Base-by-base conservation (phyloP, 1,140 invertebrate genomes). In the Asbolus verrucosus region DNA sequence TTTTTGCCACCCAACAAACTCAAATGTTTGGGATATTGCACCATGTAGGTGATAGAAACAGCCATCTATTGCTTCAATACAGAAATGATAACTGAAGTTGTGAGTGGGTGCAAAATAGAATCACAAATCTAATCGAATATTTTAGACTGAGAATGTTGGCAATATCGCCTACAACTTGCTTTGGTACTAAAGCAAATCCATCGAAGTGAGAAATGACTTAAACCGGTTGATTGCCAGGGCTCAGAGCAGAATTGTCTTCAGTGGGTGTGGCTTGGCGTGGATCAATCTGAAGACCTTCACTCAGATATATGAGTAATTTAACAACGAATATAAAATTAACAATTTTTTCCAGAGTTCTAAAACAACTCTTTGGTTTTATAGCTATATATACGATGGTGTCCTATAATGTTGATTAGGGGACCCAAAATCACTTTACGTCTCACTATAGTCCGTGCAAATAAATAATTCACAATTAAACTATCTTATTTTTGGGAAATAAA, bases 261-360 rank as follows among this genome's bases (percentile, higher is more conserved):
- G 46, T 13, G 46, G 46, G 2, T 54, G 9, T 30, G 46, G 46
- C 11, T 54, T 54, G 18, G 46, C 30, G 4, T 54, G 19, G 46
- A 54, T 54, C n/a, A 54, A 54, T 15, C 30, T 54, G 11, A 54
- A 54, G 18, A 54, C 46, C 14, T 54, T 54, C 21, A 54, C 46
- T 11, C 46, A 54, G 21, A 21, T 54, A 14, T n/a, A n/a, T 27
- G 13, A 14, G 4, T n/a, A n/a, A n/a, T 16, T 3, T 14, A 15
- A n/a, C n/a, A n/a, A 15, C 16, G 14, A 15, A 2, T 2, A 41
- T 5, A 41, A 15, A 3, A 41, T 9, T 41, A 4, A 41, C 2
- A 2, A 4, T 1, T 2, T 46, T 54, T 24, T 27, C n/a, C n/a
- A 54, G 46, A 54, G 24, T 54, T 54, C 30, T 21, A 54, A 54